Conservation (phyloP, 2,888 invertebrate species). For the Rhamnusium bicolor region DNA sequence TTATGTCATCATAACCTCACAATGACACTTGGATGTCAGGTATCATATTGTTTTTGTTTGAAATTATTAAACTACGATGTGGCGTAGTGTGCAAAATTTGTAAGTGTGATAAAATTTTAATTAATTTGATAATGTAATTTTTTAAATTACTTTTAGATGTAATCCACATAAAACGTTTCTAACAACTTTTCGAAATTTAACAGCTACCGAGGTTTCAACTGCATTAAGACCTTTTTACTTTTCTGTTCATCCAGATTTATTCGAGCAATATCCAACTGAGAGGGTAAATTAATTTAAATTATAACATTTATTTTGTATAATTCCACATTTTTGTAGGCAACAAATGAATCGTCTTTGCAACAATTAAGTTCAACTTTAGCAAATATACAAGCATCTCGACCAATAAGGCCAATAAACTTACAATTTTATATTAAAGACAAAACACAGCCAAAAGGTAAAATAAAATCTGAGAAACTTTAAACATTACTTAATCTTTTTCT, state of each 20-base stretch:
- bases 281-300: conserved; percentile 74
- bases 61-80: conserved; percentile 41
- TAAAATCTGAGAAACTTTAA: conserved; percentile 33
- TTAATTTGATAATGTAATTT: conserved; percentile 1
- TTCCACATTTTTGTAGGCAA: conserved; percentile 73
- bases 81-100: conserved; percentile 46
- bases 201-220: conserved; percentile 89
- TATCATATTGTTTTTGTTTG: neutral
- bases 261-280: conserved; percentile 92
- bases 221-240: conserved; percentile 96
- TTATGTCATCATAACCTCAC: conserved; percentile 14
- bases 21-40: conserved; percentile 10
- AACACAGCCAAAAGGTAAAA: conserved; percentile 63
- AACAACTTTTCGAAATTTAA: conserved; percentile 79
- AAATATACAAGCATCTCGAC: conserved; percentile 79
- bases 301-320: conserved; percentile 13
- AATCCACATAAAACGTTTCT: conserved; percentile 17
- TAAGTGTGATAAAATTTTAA: conserved; percentile 34
- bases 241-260: conserved; percentile 95
- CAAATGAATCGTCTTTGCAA: conserved; percentile 93
- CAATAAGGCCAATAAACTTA: conserved; percentile 77
- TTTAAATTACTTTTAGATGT: conserved; percentile 20
- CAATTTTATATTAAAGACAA: conserved; percentile 85
- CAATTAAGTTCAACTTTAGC: conserved; percentile 89
- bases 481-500: conserved; percentile 3